These are phyloP conservation scores for Scrobipalpa costella DNA, from an alignment of 2,888 invertebrate genomes.

Conservation along the genomic window DNA sequence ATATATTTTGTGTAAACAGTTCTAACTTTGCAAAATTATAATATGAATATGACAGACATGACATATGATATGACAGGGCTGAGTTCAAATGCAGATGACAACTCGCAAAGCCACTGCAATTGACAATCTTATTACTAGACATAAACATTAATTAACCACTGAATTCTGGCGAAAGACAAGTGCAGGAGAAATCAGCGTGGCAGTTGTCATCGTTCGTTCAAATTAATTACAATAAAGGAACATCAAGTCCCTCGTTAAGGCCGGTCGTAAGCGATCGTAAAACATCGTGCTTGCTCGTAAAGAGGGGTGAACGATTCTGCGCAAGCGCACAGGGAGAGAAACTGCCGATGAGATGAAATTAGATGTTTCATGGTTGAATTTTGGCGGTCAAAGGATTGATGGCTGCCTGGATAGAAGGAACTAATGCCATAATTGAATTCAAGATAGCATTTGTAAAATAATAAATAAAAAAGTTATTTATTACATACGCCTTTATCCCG, in stretches of 20 bases:
- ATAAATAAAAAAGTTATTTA: no score
- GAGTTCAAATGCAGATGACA: constrained; percentile 6
- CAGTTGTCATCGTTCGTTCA: constrained; percentile 30
- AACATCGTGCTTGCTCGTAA: constrained; percentile 55
- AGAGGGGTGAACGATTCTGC: constrained; percentile 66
- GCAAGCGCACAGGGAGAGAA: not conserved
- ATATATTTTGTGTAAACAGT: no score
- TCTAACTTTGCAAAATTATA: no score
- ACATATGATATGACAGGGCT: no score
- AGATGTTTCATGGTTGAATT: not conserved
- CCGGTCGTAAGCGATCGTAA: constrained; percentile 45
- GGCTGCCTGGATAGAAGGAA: not conserved
- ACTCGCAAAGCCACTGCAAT: constrained; percentile 11
- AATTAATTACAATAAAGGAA: constrained; percentile 47
- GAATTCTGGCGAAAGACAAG: not conserved
- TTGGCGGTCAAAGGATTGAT: no score
- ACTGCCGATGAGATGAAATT: not conserved
- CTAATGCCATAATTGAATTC: no score
- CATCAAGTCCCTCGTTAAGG: constrained; percentile 43
- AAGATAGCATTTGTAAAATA: no score
- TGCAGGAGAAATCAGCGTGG: constrained; percentile 15
- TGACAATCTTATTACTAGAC: constrained; percentile 16
- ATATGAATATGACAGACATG: no score
- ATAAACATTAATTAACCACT: constrained; percentile 21
- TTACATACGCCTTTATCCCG: no score